Conservation (phyloP, 2,113 vertebrate species). For the Melanerpes aurifrons region DNA sequence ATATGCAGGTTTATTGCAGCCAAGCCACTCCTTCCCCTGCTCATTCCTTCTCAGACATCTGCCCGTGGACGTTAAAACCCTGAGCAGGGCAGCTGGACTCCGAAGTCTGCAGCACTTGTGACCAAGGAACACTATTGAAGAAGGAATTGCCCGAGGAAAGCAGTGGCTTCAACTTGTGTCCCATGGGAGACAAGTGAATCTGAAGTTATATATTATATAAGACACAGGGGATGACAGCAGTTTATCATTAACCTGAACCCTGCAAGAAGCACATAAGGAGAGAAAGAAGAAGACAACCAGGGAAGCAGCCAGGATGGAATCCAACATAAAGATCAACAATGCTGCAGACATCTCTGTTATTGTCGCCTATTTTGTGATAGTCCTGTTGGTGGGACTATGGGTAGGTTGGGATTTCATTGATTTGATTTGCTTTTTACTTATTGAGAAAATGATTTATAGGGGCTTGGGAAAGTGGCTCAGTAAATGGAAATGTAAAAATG, state of each 20-base stretch:
- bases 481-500: not conserved
- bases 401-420: constrained; percentile 77
- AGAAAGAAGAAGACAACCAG: not conserved
- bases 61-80: constrained; percentile 44
- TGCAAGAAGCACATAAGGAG: constrained; percentile 61
- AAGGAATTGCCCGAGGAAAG: not conserved
- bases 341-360: constrained; percentile 93
- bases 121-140: not conserved
- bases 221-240: constrained; percentile 3
- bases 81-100: not conserved
- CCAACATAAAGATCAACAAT: constrained; percentile 80
- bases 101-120: constrained; percentile 19
- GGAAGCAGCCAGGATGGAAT: constrained; percentile 23
- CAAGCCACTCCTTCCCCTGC: constrained; percentile 63
- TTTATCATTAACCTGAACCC: constrained; percentile 78
- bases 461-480: not conserved
- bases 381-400: constrained; percentile 92
- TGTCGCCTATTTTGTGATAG: constrained; percentile 90
- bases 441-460: not conserved
- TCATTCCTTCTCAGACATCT: constrained; percentile 58
- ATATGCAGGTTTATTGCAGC: constrained; percentile 56
- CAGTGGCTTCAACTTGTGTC: constrained; percentile 23
- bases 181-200: constrained; percentile 45
- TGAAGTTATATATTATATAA: constrained; percentile 65
- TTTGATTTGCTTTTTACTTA: not conserved